Percentiles rank a stretch among this genome's conserved stretches.
These are phyloP conservation scores for Aphidius ervi DNA, from an alignment of 1,140 invertebrate species.

Conservation along the genomic window DNA sequence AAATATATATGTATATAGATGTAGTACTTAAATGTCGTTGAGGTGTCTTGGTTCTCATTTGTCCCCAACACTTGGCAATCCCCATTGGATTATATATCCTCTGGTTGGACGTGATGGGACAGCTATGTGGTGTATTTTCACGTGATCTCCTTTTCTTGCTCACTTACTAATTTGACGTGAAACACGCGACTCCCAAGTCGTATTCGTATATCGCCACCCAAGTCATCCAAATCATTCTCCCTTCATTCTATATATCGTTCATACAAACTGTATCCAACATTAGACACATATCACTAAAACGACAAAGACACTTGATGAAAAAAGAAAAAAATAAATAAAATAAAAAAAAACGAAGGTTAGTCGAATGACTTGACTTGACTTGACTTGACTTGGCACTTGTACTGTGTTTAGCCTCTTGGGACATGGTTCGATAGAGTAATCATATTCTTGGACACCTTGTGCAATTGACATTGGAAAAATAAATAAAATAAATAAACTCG, in stretches of 20 bases:
- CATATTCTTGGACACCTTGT: too few relatives aligned
- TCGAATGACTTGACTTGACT: background rate
- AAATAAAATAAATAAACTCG: too few relatives aligned
- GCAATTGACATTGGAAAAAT: too few relatives aligned
- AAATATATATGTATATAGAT: background rate
- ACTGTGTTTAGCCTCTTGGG: too few relatives aligned
- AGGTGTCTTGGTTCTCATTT: conserved; percentile 3
- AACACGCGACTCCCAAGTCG: conserved; percentile 22
- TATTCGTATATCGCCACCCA: conserved; percentile 1
- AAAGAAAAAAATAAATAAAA: conserved; percentile 12
- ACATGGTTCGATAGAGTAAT: too few relatives aligned
- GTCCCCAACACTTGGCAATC: conserved; percentile 9
- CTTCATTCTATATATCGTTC: too few relatives aligned
- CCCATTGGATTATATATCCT: conserved; percentile 2
- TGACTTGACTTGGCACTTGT: background rate
- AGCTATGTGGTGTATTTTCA: conserved; percentile 3
- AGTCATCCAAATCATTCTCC: too few relatives aligned
- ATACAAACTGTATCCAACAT: too few relatives aligned
- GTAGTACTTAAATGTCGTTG: conserved; percentile 8
- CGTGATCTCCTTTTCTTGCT: conserved; percentile 10
- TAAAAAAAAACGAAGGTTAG: conserved; percentile 22
- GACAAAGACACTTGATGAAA: too few relatives aligned
- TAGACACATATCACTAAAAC: background rate
- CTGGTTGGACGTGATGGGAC: background rate
- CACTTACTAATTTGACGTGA: conserved; percentile 25